Evolutionary conservation across 2,888 invertebrate genomes (phyloP).

Genomic region (Drepanosiphum platanoidis): DNA sequence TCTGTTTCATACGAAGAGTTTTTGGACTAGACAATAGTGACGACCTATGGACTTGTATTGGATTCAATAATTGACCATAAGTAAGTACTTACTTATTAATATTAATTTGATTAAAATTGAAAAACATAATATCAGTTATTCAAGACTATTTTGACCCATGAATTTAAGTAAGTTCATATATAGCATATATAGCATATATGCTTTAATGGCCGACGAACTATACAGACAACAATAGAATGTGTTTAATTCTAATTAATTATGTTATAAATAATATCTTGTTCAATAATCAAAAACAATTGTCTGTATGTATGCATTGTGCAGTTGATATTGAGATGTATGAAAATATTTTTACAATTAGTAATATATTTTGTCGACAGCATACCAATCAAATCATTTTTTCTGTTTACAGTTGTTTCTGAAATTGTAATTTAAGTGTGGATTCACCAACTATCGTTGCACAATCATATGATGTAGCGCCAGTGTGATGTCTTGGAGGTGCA

Average conservation of each 20-base stretch:
- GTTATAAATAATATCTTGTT: not conserved
- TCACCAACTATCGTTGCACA: conserved; percentile 1
- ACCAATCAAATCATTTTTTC: no score
- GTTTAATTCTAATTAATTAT: not conserved
- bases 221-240: not conserved
- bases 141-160: not conserved
- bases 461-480: not conserved
- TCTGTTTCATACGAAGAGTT: not conserved
- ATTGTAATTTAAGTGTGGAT: not conserved
- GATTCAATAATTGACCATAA: conserved; percentile 18
- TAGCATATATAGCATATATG: no score
- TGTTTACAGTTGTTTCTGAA: no score
- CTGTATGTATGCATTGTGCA: no score
- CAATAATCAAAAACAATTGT: not conserved
- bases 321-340: no score
- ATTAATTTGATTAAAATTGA: not conserved
- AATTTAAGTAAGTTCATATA: not conserved
- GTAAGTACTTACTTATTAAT: not conserved
- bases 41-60: not conserved
- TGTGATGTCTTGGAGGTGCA: not conserved
- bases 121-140: conserved; percentile 7
- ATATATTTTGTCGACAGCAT: no score
- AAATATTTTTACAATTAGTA: no score
- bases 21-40: not conserved
- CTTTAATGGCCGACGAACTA: not conserved